Evolutionary conservation across 2,113 vertebrate genomes (phyloP).

Genomic region (Pyrgilauda ruficollis): DNA sequence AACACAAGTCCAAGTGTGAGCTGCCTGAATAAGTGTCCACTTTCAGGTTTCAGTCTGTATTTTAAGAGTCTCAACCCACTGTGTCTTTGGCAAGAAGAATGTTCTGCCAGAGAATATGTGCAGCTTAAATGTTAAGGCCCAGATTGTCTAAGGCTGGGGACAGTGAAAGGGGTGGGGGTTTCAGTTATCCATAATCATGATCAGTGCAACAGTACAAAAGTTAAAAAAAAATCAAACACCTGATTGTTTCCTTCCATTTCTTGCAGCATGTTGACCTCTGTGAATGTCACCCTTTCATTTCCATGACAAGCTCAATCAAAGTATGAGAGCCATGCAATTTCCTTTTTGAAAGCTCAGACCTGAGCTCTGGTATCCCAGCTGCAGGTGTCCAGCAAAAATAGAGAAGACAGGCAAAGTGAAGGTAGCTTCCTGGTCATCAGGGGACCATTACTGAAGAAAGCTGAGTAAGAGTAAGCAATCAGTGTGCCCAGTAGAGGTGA

Average conservation of each 20-base stretch:
- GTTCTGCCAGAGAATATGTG: background rate
- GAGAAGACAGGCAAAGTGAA: background rate
- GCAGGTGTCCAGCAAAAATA: background rate
- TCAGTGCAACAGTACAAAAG: background rate
- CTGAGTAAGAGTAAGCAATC: background rate
- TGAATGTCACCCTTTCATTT: background rate
- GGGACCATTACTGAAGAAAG: background rate
- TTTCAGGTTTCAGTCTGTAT: background rate
- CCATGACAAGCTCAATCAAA: background rate
- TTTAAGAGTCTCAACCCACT: background rate
- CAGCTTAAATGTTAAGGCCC: background rate
- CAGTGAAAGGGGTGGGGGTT: no score
- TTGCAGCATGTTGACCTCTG: background rate
- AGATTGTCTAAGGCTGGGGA: background rate
- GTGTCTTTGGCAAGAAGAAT: background rate
- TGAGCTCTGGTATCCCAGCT: background rate
- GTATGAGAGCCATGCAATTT: background rate
- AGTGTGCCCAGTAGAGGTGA: background rate
- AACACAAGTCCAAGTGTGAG: background rate
- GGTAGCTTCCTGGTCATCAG: background rate
- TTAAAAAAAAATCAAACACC: fast-evolving
- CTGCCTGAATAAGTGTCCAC: background rate
- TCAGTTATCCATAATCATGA: background rate
- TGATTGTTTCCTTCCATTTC: background rate
- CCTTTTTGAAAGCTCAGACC: background rate